Percentiles rank a stretch among this genome's conserved stretches.
These are phyloP conservation scores for Neopipo cinnamomea DNA, from an alignment of 2,113 vertebrate species.

Conservation along the genomic window DNA sequence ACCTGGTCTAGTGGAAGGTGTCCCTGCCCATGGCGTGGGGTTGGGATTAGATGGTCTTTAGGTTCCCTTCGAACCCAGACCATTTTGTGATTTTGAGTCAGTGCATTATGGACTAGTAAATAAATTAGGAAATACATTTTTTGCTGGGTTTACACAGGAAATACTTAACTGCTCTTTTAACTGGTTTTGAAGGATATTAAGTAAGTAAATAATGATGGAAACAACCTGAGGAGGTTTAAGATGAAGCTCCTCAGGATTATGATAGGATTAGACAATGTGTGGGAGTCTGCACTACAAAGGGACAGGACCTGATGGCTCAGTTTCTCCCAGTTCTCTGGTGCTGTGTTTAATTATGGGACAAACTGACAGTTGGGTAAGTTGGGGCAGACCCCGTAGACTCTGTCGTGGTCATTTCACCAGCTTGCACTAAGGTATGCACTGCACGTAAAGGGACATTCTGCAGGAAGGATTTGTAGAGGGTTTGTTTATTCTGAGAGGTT, in stretches of 20 bases:
- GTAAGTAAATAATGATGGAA: neutral
- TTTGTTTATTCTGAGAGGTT: neutral
- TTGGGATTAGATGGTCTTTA: neutral
- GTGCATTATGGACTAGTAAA: neutral
- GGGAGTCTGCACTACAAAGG: neutral
- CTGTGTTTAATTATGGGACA: accelerated
- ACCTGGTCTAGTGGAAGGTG: neutral
- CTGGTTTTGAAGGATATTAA: neutral
- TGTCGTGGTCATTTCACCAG: neutral
- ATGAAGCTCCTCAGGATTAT: neutral
- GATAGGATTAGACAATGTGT: neutral
- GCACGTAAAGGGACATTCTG: accelerated
- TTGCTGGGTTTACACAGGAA: neutral
- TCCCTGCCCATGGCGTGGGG: neutral
- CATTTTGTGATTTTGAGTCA: neutral
- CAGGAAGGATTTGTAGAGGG: neutral
- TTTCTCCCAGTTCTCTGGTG: neutral
- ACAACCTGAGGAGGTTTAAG: neutral
- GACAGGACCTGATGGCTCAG: neutral
- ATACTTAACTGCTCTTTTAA: neutral
- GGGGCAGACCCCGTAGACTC: neutral
- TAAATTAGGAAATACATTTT: accelerated
- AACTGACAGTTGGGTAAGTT: neutral
- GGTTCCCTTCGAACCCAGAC: neutral
- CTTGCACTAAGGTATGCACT: neutral